A percentile compares a stretch with the other conserved stretches of the same genome.
Evolutionary conservation across 1,140 invertebrate genomes (phyloP).

Genomic region (Physella acuta): DNA sequence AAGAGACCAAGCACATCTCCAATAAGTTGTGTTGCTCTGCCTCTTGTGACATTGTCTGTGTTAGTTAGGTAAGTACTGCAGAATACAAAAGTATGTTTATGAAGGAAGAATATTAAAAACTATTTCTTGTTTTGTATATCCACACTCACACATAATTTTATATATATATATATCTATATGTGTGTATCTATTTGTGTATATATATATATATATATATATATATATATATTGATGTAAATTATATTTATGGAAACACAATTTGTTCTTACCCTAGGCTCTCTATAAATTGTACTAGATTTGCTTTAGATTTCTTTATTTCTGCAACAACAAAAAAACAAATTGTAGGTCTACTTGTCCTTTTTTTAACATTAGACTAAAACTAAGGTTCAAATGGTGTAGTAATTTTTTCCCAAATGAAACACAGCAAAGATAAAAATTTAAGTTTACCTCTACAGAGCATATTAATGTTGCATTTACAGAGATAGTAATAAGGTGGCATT

Average conservation of each 20-base stretch:
- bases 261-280: conserved; percentile 29
- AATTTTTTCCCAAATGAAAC: neutral
- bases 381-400: neutral
- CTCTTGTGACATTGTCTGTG: conserved; percentile 23
- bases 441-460: neutral
- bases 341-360: neutral
- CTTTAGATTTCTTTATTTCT: conserved; percentile 27
- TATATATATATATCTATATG: neutral
- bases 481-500: neutral
- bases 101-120: neutral
- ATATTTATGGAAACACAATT: neutral
- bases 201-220: neutral
- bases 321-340: conserved; percentile 4
- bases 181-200: neutral
- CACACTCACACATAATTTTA: neutral
- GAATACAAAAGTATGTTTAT: neutral
- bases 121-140: neutral
- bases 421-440: neutral
- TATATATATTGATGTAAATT: neutral
- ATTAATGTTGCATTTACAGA: neutral
- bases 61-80: conserved; percentile 33
- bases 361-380: too few relatives aligned
- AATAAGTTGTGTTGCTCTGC: conserved; percentile 34
- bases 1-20: conserved; percentile 33
- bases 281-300: conserved; percentile 24